phyloP scores from a whole-genome alignment of 2,113 vertebrate species.

The Nymphicus hollandicus region DNA sequence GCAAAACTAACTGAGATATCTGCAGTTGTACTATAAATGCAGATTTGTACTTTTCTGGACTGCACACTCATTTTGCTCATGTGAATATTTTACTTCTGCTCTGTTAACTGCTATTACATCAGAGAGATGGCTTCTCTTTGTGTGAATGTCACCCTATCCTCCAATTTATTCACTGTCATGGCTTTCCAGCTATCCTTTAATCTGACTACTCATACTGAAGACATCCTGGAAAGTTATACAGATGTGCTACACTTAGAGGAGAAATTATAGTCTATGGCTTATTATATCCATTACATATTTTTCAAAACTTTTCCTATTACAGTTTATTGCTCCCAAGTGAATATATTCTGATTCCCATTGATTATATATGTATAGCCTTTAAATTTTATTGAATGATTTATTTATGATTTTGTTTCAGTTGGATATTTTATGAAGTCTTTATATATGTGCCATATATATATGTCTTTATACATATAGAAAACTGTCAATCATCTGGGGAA shows the following conservation, averaged over 20 bases:
- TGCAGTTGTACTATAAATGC: not conserved
- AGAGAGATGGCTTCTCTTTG: not conserved
- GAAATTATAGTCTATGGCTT: not conserved
- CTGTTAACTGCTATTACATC: not conserved
- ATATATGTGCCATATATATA: not conserved
- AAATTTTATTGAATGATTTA: not conserved
- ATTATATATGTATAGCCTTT: not conserved
- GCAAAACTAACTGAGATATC: not conserved
- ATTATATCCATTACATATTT: not conserved
- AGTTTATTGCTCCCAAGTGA: not conserved
- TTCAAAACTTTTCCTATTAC: not conserved
- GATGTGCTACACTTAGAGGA: not conserved
- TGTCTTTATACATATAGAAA: not conserved
- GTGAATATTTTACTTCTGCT: not conserved
- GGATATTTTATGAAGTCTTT: not conserved
- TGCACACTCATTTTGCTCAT: not conserved
- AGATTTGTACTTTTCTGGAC: not conserved
- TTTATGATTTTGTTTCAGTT: not conserved
- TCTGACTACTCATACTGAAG: not conserved
- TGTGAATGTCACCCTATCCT: not conserved
- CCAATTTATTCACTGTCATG: not conserved
- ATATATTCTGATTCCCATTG: not conserved
- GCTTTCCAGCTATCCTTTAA: not conserved
- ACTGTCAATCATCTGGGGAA: not conserved
- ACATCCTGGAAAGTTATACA: not conserved